Evolutionary conservation across 2,797 vertebrate genomes (phyloP), one percentile per base, ranked within the genome.

Genomic region (Anguilla marmorata): DNA sequence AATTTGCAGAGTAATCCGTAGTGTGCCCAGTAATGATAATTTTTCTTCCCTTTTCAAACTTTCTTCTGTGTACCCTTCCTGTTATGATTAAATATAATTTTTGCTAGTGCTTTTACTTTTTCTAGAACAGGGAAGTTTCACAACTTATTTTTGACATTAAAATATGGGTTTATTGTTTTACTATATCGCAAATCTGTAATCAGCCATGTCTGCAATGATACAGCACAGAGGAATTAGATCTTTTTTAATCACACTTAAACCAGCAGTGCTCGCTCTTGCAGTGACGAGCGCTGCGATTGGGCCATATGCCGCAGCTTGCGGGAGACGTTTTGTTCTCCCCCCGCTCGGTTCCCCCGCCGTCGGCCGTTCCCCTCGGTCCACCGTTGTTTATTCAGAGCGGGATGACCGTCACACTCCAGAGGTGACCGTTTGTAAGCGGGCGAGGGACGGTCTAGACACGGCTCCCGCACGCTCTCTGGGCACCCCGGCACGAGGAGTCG

Each of bases 351-450:
- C 45, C 16, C 3, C 45, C 33, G 76, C 21, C 24, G 19, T 82
- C 45, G 1, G 9, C 21, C 50, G 11, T n/a, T 82, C 41, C 79
- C 45, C 41, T 82, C 24, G 45, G 41, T 27, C 45, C 21, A 30
- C 21, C 24, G 21, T 21, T 82, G 79, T 82, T 82, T 48, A 82
- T 82, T 48, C 45, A n/a, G 45, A 48, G 9, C 24, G 3, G 79
- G 24, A 82, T 82, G 79, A 82, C 21, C 45, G 41, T 82, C 79
- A 82, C 37, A n/a, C 79, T 82, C 45, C 79, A 82, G 79, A 85
- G 50, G 83, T 54, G 50, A 30, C 83, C 45, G 12, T 56, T 56
- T 30, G 45, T 54, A 85, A 33, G 83, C n/a, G 54, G 54, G 33
- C 58, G 54, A 30, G 48, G 45, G 54, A 24, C 58, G 33, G 54